phyloP scores from a whole-genome alignment of 2,888 invertebrate genomes.

The Torymus auratus region DNA sequence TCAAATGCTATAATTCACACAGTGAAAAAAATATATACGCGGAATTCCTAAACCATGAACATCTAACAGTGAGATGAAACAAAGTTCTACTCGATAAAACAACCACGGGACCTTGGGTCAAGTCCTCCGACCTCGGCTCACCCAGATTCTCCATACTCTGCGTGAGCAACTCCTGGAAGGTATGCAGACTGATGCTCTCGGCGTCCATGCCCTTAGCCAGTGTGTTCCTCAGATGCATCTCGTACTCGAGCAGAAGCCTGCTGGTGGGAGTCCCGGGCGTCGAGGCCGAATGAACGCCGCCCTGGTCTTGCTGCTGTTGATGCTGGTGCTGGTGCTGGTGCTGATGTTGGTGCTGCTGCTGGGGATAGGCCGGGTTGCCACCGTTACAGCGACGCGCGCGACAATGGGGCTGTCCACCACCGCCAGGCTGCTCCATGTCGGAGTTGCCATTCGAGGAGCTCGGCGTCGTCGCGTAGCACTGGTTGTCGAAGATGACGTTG shows the following conservation, averaged over 20 bases:
- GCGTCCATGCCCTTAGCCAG: constrained; percentile 97
- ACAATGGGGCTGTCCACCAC: constrained; percentile 73
- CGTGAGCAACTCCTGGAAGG: constrained; percentile 93
- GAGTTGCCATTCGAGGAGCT: constrained; percentile 95
- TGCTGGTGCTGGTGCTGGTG: constrained; percentile 45
- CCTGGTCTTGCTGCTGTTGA: constrained; percentile 48
- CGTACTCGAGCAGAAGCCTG: constrained; percentile 91
- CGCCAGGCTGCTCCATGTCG: constrained; percentile 86
- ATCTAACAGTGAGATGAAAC: too few relatives aligned
- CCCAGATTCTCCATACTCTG: constrained; percentile 98
- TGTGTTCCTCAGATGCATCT: constrained; percentile 95
- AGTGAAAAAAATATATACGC: too few relatives aligned
- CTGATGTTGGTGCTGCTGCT: constrained; percentile 38
- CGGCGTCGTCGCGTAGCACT: constrained; percentile 95
- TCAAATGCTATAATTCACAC: too few relatives aligned
- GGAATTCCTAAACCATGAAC: too few relatives aligned
- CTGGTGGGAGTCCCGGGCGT: constrained; percentile 91
- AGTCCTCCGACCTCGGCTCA: constrained; percentile 71
- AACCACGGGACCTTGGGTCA: too few relatives aligned
- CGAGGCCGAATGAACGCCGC: constrained; percentile 64
- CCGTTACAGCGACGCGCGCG: constrained; percentile 78
- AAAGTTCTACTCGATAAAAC: too few relatives aligned
- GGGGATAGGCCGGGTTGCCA: not conserved
- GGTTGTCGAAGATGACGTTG: constrained; percentile 95
- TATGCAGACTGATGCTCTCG: constrained; percentile 95